Evolutionary conservation across 1,140 invertebrate genomes (phyloP).

Genomic region (Leucophenga varia): DNA sequence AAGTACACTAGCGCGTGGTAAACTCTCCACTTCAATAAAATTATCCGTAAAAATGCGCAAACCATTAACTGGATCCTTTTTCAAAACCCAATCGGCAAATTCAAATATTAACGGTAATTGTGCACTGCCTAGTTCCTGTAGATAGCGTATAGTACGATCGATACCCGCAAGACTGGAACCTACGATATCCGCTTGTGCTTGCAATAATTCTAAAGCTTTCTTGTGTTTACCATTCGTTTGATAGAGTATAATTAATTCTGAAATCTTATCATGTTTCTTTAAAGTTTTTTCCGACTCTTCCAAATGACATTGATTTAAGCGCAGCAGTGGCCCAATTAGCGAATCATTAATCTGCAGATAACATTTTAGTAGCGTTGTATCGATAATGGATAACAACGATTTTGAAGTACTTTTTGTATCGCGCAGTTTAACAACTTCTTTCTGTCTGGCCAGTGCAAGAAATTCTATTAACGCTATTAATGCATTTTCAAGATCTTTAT

Average conservation of each 20-base stretch:
- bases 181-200: slow-evolving; percentile 70
- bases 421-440: slow-evolving; percentile 52
- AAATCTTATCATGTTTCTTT: slow-evolving; percentile 82
- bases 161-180: slow-evolving; percentile 80
- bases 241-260: slow-evolving; percentile 94
- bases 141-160: slow-evolving; percentile 84
- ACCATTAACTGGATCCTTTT: slow-evolving; percentile 84
- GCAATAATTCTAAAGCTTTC: slow-evolving; percentile 86
- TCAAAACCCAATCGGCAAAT: slow-evolving; percentile 91
- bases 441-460: slow-evolving; percentile 73
- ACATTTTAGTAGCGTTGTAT: slow-evolving; percentile 94
- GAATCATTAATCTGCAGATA: slow-evolving; percentile 96
- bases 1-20: slow-evolving; percentile 85
- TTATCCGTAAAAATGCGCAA: slow-evolving; percentile 95
- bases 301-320: slow-evolving; percentile 93
- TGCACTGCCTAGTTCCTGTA: slow-evolving; percentile 85
- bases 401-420: slow-evolving; percentile 49
- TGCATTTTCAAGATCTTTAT: slow-evolving; percentile 83
- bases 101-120: slow-evolving; percentile 91
- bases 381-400: slow-evolving; percentile 87
- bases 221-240: slow-evolving; percentile 90
- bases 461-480: slow-evolving; percentile 88
- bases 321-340: slow-evolving; percentile 83
- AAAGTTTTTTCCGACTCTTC: slow-evolving; percentile 91
- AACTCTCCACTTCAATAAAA: slow-evolving; percentile 79